Evolutionary conservation across 2,113 vertebrate genomes (phyloP).

Genomic region (Scartelaos histophorus): DNA sequence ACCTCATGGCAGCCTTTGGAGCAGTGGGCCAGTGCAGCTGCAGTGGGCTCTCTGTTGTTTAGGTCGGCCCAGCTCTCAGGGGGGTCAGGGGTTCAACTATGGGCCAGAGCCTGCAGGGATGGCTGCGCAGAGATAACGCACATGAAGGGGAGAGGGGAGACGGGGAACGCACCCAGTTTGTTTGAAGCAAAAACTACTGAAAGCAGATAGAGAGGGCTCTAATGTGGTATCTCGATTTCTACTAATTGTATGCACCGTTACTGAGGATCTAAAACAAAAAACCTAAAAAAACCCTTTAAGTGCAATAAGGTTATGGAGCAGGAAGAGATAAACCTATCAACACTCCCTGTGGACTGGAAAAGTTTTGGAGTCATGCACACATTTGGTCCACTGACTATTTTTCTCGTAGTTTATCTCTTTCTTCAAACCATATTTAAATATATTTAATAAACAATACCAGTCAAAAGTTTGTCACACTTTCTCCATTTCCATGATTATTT

Average conservation of each 20-base stretch:
- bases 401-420: too few relatives aligned
- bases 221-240: background rate
- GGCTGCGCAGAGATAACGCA: slow-evolving; percentile 71
- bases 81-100: slow-evolving; percentile 73
- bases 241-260: background rate
- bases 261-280: background rate
- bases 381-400: too few relatives aligned
- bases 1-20: slow-evolving; percentile 53
- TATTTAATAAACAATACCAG: too few relatives aligned
- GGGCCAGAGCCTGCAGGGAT: slow-evolving; percentile 65
- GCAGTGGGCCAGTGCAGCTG: slow-evolving; percentile 54
- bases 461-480: too few relatives aligned
- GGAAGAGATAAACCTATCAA: too few relatives aligned
- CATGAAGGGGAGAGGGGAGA: slow-evolving; percentile 46
- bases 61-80: slow-evolving; percentile 27
- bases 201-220: slow-evolving; percentile 1
- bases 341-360: too few relatives aligned
- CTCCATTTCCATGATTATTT: too few relatives aligned
- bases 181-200: background rate
- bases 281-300: background rate
- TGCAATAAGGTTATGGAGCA: background rate
- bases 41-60: slow-evolving; percentile 29
- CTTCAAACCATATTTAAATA: too few relatives aligned
- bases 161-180: slow-evolving; percentile 8
- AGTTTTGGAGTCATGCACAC: too few relatives aligned